Base-by-base conservation (phyloP, 2,888 invertebrate species). In the Lasioglossum malachurum region DNA sequence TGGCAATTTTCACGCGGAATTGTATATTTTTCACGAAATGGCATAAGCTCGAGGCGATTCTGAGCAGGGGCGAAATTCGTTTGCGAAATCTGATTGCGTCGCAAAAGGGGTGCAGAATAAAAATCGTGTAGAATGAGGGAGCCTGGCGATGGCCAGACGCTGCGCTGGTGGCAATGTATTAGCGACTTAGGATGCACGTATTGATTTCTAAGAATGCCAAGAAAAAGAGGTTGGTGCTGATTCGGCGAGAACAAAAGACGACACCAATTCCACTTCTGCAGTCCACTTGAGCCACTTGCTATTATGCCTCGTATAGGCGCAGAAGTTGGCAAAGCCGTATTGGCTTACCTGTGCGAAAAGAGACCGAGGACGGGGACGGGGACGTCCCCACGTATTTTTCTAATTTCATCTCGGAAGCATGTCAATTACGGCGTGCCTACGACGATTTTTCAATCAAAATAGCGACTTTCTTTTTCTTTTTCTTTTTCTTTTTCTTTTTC, bases 151-250 rank as follows among this genome's bases (percentile, higher is more conserved):
- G 35, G 71, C 72, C 76, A 75, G 78, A 72, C 69, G 79, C 78
- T 77, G 35, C 35, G 35, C 35, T 35, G 35, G 35, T 35, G n/a
- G 23, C 49, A 41, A 76, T 77, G 87, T 88, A 87, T 88, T 87
- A 88, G 86, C 83, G 79, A 87, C 79, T 88, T 87, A 87, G 83
- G 81, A 76, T 73, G 60, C 82, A 82, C 82, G 90, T 94, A 94
- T 94, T 92, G 94, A 94, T 94, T 94, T 92, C 88, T 79, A 87
- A 90, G 87, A 92, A 92, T 92, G 90, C 87, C 89, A 89, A 92
- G 91, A 91, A 90, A 93, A 92, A 90, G 91, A 93, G 92, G 92
- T 92, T 92, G 89, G 82, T 92, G 93, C 93, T 94, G 93, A 94
- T 93, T 92, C 91, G 88, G 89, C 93, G 90, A 87, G 92, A 92